A percentile compares a stretch with the other conserved stretches of the same genome.
Evolutionary conservation across 2,113 vertebrate genomes (phyloP).

Genomic region (Onychorhynchus coronatus): DNA sequence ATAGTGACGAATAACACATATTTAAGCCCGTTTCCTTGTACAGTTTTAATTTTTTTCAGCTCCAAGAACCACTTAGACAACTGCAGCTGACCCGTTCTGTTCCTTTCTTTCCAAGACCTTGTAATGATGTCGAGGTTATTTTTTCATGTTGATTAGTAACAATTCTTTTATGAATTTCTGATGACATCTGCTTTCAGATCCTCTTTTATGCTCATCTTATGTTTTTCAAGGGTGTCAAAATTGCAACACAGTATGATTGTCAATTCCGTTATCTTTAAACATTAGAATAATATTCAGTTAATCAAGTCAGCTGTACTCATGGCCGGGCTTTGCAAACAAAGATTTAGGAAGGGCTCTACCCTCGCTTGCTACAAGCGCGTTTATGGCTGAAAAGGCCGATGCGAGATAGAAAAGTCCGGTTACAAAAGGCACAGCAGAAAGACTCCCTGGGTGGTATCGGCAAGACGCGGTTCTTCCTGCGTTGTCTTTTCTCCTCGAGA

Average conservation of each 20-base stretch:
- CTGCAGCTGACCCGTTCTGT: neutral
- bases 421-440: too few relatives aligned
- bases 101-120: neutral
- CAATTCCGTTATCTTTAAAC: neutral
- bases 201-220: accelerated
- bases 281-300: neutral
- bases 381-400: too few relatives aligned
- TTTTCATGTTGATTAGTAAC: neutral
- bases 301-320: neutral
- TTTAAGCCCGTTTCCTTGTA: neutral
- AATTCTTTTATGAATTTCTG: neutral
- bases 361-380: too few relatives aligned
- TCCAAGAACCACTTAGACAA: neutral
- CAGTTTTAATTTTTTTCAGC: neutral
- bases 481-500: too few relatives aligned
- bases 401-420: too few relatives aligned
- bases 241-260: neutral
- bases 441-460: too few relatives aligned
- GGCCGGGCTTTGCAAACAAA: too few relatives aligned
- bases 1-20: neutral
- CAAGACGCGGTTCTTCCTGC: too few relatives aligned
- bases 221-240: neutral
- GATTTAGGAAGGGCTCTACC: too few relatives aligned
- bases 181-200: neutral
- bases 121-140: neutral